Evolutionary conservation across 2,113 vertebrate genomes (phyloP), one percentile per base, ranked within the genome.

Genomic region (Eulemur macaco): DNA sequence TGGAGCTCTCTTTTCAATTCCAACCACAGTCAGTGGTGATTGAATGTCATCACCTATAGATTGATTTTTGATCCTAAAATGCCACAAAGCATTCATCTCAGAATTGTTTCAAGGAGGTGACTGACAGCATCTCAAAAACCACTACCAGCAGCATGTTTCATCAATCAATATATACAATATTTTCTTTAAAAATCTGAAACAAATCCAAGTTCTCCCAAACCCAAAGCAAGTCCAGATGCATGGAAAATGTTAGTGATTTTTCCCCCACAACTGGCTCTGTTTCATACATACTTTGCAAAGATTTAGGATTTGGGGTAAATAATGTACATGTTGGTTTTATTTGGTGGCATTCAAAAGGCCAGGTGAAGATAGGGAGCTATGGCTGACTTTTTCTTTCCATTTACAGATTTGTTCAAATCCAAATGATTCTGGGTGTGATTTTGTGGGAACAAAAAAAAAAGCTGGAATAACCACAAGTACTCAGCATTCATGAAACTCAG

Each of bases 11-110:
- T 76, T 93, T 96, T 94, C 94, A 66, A 86, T 93, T 93, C 89
- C 50, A 96, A n/a, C 60, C 63, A 39, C 85, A 69, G 95, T 87
- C 94, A 92, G 71, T 96, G 92, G 81, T 97, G 94, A 96, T 5
- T 84, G 50, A 95, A 94, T 97, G 96, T 98, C 98, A 97, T 97
- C 97, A 97, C 97, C 95, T 95, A 81, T 52, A 83, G 92, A 97
- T 86, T 95, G 95, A 97, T 95, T 97, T 96, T 96, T 95, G 93
- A 96, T 96, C 92, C 95, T 93, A 87, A 92, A 95, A 86, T 87
- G 37, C 87, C 95, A 93, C 71, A 80, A 85, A 87, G 21, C 63
- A 89, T 96, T 96, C 84, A 90, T 92, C 89, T 94, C 76, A 91
- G 95, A 97, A 74, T 82, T 91, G 73, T 94, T 97, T 71, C 83